Conservation (phyloP, 2,113 vertebrate genomes). For the Scortum barcoo region DNA sequence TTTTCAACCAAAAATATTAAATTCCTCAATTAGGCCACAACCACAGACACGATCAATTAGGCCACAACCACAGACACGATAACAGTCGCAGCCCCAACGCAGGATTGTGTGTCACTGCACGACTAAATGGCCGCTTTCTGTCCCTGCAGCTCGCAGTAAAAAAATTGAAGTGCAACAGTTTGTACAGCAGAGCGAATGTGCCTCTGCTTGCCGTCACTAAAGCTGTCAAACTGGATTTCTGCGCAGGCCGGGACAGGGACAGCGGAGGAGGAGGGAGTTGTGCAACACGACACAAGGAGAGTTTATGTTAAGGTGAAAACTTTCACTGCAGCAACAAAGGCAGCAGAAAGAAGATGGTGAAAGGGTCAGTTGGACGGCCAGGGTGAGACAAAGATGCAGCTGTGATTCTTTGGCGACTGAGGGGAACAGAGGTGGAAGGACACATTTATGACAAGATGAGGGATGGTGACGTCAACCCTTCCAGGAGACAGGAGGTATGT, state of each 20-base stretch:
- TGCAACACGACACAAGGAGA: constrained; percentile 35
- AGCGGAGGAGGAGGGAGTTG: constrained; percentile 24
- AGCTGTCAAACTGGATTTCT: constrained; percentile 79
- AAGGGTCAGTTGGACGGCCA: background rate
- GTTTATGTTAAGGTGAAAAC: constrained; percentile 37
- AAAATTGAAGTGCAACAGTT: constrained; percentile 48
- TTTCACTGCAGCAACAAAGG: constrained; percentile 33
- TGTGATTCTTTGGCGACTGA: constrained; percentile 22
- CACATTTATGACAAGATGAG: constrained; percentile 66
- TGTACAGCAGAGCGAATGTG: constrained; percentile 56
- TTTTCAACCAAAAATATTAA: constrained; percentile 60
- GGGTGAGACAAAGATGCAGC: constrained; percentile 22
- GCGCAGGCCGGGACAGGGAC: constrained; percentile 59
- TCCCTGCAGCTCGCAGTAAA: background rate
- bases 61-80: constrained; percentile 40
- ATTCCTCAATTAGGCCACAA: constrained; percentile 65
- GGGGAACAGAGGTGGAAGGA: constrained; percentile 28
- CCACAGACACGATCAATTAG: constrained; percentile 63
- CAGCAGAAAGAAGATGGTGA: background rate
- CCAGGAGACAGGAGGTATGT: constrained; percentile 56
- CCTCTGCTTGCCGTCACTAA: constrained; percentile 71
- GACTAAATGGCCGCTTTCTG: background rate
- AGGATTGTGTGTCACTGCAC: constrained; percentile 11
- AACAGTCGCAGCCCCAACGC: constrained; percentile 7
- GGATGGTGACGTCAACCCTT: constrained; percentile 57